Percentiles rank a stretch among this genome's conserved stretches.
These are phyloP conservation scores for Hoplodrina ambigua DNA, from an alignment of 2,888 invertebrate genomes.

Conservation along the genomic window DNA sequence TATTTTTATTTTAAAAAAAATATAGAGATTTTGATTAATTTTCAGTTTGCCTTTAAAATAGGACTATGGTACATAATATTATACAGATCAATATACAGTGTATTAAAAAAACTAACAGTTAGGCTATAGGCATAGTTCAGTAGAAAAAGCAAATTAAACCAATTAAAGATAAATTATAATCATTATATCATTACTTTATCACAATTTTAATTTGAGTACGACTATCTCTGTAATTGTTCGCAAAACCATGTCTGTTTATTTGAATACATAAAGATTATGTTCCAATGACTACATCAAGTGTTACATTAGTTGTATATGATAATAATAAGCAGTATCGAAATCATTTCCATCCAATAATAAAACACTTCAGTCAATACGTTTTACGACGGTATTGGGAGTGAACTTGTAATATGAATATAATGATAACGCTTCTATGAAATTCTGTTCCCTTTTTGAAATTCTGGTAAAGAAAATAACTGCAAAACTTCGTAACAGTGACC, in stretches of 20 bases:
- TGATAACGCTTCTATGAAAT: conserved; percentile 5
- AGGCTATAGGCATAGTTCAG: too few species aligned
- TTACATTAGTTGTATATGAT: conserved; percentile 24
- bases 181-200: too few species aligned
- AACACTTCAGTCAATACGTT: conserved; percentile 10
- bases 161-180: too few species aligned
- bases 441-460: neutral
- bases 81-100: too few species aligned
- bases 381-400: conserved; percentile 15
- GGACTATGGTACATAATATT: neutral
- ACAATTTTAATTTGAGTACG: too few species aligned
- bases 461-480: too few species aligned
- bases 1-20: neutral
- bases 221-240: neutral
- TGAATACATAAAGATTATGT: conserved; percentile 14
- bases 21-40: neutral
- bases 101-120: too few species aligned
- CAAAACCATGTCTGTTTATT: conserved; percentile 3
- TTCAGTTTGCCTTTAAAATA: neutral
- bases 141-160: too few species aligned
- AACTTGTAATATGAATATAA: conserved; percentile 5
- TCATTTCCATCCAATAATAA: conserved; percentile 7
- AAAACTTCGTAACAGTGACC: conserved; percentile 17
- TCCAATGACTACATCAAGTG: conserved; percentile 30
- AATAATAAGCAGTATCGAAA: conserved; percentile 1